These are phyloP conservation scores for Chaunax sp. DNA, from an alignment of 2,797 vertebrate species.

Conservation along the genomic window DNA sequence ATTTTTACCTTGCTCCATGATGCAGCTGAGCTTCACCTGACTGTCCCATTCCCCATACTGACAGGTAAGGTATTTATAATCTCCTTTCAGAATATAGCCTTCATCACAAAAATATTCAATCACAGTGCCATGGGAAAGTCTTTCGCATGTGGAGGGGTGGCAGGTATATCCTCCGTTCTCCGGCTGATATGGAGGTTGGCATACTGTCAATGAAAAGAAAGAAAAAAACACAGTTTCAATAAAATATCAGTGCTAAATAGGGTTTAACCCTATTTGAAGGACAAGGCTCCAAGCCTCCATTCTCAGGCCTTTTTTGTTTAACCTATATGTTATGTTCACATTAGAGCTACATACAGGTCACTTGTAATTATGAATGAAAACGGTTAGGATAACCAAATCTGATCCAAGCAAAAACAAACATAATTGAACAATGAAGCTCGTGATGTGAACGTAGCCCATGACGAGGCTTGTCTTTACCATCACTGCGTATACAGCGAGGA, in stretches of 20 bases:
- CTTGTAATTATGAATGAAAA: too few relatives aligned
- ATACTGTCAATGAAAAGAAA: conserved; percentile 80
- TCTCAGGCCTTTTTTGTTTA: conserved; percentile 1
- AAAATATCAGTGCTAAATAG: neutral
- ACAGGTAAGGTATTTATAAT: conserved; percentile 96
- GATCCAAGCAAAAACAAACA: too few relatives aligned
- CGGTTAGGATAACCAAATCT: too few relatives aligned
- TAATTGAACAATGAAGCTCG: too few relatives aligned
- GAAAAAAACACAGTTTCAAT: neutral
- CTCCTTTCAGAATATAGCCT: conserved; percentile 94
- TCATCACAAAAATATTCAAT: conserved; percentile 95
- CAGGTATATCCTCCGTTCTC: conserved; percentile 94
- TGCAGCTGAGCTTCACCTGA: conserved; percentile 93
- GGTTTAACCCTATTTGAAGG: neutral
- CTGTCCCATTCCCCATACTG: conserved; percentile 94
- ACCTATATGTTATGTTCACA: neutral
- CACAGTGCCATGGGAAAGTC: conserved; percentile 89
- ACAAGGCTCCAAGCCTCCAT: neutral
- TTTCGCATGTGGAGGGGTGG: conserved; percentile 90
- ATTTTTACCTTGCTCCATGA: conserved; percentile 87
- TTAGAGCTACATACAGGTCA: too few relatives aligned
- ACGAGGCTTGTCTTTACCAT: conserved; percentile 56
- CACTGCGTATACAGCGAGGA: conserved; percentile 77
- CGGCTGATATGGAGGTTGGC: conserved; percentile 89
- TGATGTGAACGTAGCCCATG: neutral